A percentile compares a stretch with the other conserved stretches of the same genome.
phyloP scores from a whole-genome alignment of 1,140 invertebrate genomes.

The Calliopsis andreniformis region DNA sequence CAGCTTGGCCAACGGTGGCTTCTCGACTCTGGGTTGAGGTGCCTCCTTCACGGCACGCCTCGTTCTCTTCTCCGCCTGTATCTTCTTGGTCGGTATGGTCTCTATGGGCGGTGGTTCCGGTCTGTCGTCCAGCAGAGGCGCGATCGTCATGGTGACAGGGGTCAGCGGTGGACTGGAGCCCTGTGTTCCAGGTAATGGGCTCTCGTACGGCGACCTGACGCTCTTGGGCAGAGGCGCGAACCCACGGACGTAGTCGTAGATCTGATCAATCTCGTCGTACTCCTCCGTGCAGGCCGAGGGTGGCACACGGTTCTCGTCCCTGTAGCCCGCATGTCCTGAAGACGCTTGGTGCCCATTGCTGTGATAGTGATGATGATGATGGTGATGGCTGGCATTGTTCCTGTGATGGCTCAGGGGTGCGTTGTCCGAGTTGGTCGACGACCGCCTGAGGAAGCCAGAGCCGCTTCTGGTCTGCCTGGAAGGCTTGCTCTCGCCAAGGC shows the following conservation, averaged over 20 bases:
- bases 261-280: slow-evolving; percentile 98
- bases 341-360: slow-evolving; percentile 63
- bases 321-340: slow-evolving; percentile 70
- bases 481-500: slow-evolving; percentile 86
- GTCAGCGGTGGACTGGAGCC: slow-evolving; percentile 69
- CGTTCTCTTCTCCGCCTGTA: slow-evolving; percentile 87
- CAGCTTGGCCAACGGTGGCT: slow-evolving; percentile 85
- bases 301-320: slow-evolving; percentile 81
- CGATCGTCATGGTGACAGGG: slow-evolving; percentile 76
- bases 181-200: slow-evolving; percentile 51
- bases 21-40: slow-evolving; percentile 77
- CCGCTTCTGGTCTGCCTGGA: slow-evolving; percentile 76
- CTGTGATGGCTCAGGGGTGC: slow-evolving; percentile 78
- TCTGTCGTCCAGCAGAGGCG: slow-evolving; percentile 83
- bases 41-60: slow-evolving; percentile 81
- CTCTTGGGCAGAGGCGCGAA: slow-evolving; percentile 93
- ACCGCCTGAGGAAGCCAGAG: slow-evolving; percentile 83
- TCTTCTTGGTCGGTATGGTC: slow-evolving; percentile 93
- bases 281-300: slow-evolving; percentile 86
- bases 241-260: slow-evolving; percentile 97
- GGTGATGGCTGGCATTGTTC: slow-evolving; percentile 71
- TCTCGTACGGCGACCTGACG: slow-evolving; percentile 86
- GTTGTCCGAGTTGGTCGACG: slow-evolving; percentile 86
- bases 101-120: slow-evolving; percentile 95
- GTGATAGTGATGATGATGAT: slow-evolving; percentile 71